Conservation (phyloP, 2,888 invertebrate genomes). For the Brachylomia viminalis region DNA sequence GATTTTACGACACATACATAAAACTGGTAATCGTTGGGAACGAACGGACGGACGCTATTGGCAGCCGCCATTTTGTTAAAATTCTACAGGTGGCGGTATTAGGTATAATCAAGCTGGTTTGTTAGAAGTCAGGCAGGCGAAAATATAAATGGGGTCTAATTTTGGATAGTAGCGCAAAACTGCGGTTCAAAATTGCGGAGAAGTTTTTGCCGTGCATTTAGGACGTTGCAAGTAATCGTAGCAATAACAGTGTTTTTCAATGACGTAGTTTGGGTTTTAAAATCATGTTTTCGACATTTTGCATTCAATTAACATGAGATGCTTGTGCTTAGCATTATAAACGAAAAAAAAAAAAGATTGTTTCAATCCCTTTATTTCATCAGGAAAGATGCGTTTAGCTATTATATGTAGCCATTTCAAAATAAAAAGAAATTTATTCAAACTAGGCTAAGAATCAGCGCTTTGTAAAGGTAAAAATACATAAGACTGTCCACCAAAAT, state of each 20-base stretch:
- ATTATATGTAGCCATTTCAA: neutral
- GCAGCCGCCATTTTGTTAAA: conserved; percentile 64
- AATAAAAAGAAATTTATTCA: too few species aligned
- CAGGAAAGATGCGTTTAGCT: neutral
- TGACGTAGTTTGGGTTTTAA: neutral
- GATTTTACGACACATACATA: conserved; percentile 75
- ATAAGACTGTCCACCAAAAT: too few species aligned
- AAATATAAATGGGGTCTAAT: conserved; percentile 41
- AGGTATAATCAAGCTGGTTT: conserved; percentile 41
- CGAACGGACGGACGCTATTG: conserved; percentile 71
- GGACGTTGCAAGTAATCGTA: neutral
- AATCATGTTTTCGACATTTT: too few species aligned
- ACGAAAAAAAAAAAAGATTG: too few species aligned
- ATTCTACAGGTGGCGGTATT: conserved; percentile 72
- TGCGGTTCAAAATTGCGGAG: too few species aligned
- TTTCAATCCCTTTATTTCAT: neutral
- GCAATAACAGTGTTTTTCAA: neutral
- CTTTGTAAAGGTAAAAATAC: too few species aligned
- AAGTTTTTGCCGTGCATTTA: too few species aligned
- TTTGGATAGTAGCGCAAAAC: conserved; percentile 12
- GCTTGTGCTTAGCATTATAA: too few species aligned
- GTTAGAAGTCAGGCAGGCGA: conserved; percentile 9
- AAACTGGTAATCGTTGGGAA: conserved; percentile 77
- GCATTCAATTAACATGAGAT: too few species aligned
- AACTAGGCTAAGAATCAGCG: too few species aligned